Evolutionary conservation across 2,797 vertebrate species (phyloP), one percentile per base, ranked within the genome.

Genomic region (Danionella dracula): DNA sequence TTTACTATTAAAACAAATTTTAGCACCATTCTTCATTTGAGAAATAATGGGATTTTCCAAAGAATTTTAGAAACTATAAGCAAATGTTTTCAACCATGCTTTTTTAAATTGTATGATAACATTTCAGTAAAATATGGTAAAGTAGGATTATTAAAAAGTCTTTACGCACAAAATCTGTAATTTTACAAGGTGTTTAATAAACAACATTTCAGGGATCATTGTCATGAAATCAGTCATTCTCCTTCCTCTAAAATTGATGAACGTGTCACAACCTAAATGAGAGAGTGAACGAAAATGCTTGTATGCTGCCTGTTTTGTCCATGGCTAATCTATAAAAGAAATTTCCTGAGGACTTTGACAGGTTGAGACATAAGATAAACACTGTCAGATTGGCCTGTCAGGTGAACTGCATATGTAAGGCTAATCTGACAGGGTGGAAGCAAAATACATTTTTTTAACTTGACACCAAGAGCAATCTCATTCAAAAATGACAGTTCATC

Each of bases 291-390:
- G 12, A n/a, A 8, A 41, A 66, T 75, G 69, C 66, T 38, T 45
- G 41, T 38, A n/a, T 16, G 5, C 68, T 73, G 66, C 21, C 23
- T 70, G 66, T 66, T 31, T 34, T 50, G 31, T 32, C 15, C 32
- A 61, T 55, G 16, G 49, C 62, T 66, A 61, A 66, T 83, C 81
- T 76, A 64, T 58, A 65, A 65, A 78, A 51, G 66, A 68, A 76
- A 85, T 83, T 66, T 77, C 75, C 69, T 49, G 76, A 75, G 62
- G 60, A 51, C 48, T 66, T 34, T 72, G 80, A 82, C 79, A 77
- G 68, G 73, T 54, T 65, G 58, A 78, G 70, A 73, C 79, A 78
- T 64, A 45, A 81, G 81, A 86, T 81, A 77, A 80, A 82, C 68
- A 62, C 23, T 46, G 60, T 68, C 54, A 81, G 78, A 86, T 79